Percentiles rank a stretch among this genome's conserved stretches.
Evolutionary conservation across 2,113 vertebrate species (phyloP).

Genomic region (Megaceryle maxima): DNA sequence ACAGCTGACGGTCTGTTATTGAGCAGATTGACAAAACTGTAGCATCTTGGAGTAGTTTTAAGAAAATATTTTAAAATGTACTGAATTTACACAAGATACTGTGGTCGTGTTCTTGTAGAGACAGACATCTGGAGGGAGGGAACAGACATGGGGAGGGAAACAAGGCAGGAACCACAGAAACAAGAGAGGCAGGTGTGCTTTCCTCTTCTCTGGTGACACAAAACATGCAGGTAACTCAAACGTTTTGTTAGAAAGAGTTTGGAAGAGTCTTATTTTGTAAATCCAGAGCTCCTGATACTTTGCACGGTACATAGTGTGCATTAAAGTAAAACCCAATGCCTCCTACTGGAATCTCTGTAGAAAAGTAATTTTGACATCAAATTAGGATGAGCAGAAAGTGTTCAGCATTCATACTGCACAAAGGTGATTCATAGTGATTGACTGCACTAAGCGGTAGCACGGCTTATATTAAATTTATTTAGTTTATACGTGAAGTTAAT

Average conservation of each 20-base stretch:
- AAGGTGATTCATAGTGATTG: neutral
- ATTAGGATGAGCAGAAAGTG: neutral
- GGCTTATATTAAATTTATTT: neutral
- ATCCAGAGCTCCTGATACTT: neutral
- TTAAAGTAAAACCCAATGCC: neutral
- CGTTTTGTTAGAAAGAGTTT: neutral
- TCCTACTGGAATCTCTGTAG: neutral
- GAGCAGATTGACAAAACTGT: neutral
- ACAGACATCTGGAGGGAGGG: neutral
- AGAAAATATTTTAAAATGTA: neutral
- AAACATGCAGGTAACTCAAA: neutral
- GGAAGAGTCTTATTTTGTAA: neutral
- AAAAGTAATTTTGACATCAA: neutral
- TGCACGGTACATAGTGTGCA: neutral
- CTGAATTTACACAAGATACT: neutral
- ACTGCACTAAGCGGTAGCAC: neutral
- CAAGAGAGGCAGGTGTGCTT: neutral
- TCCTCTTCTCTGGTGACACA: neutral
- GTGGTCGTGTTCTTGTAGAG: neutral
- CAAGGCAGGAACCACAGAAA: neutral
- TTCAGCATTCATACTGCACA: fast-evolving
- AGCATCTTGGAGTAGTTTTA: neutral
- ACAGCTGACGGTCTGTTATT: neutral
- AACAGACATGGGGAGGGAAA: neutral
- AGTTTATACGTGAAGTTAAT: neutral